phyloP scores from a whole-genome alignment of 2,113 vertebrate species.

The Crotalus viridis region DNA sequence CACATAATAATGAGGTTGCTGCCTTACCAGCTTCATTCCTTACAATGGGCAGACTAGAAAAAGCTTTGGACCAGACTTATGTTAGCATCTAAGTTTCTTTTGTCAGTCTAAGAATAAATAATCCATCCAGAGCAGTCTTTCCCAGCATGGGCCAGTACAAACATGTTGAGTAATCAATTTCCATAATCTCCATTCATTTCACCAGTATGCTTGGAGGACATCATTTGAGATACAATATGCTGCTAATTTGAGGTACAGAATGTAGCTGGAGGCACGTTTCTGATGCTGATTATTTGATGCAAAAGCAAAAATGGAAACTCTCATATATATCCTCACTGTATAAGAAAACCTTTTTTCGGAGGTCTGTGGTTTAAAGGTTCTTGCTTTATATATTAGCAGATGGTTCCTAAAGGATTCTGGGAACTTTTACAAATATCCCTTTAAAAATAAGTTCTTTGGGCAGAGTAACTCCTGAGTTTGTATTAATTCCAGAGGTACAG shows the following conservation, averaged over 20 bases:
- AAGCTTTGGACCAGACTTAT: neutral
- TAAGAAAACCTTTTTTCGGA: neutral
- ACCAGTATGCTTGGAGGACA: neutral
- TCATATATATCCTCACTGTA: neutral
- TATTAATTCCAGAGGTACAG: neutral
- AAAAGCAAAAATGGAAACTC: neutral
- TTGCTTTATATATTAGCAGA: neutral
- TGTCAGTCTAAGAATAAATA: neutral
- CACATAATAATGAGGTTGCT: neutral
- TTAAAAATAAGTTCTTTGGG: neutral
- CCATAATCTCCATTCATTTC: neutral
- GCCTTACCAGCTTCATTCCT: neutral
- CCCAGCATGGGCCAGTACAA: neutral
- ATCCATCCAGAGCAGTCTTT: neutral
- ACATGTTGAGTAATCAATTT: neutral
- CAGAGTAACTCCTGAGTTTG: neutral
- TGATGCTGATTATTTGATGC: neutral
- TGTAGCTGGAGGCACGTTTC: neutral
- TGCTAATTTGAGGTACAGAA: neutral
- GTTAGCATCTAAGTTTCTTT: neutral
- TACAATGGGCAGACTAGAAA: neutral
- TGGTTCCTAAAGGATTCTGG: neutral
- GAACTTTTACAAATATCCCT: neutral
- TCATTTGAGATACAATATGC: neutral
- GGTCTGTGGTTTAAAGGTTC: neutral